phyloP scores from a whole-genome alignment of 1,140 invertebrate genomes.

The Ips typographus region DNA sequence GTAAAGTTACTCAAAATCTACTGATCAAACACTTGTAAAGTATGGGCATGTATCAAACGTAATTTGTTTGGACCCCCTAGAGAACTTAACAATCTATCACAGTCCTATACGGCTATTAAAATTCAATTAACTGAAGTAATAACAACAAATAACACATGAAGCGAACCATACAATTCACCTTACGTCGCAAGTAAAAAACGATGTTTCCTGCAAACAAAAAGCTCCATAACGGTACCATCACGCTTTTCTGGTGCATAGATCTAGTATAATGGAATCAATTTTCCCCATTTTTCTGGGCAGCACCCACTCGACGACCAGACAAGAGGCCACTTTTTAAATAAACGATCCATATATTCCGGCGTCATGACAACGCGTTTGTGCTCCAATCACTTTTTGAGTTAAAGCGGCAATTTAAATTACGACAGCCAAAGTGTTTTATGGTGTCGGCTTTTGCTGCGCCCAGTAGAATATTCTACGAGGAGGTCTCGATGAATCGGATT shows the following conservation, averaged over 20 bases:
- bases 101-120: too few species aligned
- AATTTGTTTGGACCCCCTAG: too few species aligned
- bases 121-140: too few species aligned
- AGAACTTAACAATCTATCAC: too few species aligned
- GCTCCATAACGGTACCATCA: neutral
- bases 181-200: too few species aligned
- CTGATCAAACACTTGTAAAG: too few species aligned
- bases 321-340: neutral
- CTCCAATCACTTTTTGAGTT: neutral
- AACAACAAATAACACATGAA: too few species aligned
- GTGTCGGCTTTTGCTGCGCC: neutral
- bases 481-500: neutral
- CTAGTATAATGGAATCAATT: neutral
- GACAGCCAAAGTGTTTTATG: neutral
- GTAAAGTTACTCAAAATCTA: too few species aligned
- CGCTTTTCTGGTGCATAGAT: neutral
- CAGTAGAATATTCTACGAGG: neutral
- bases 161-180: too few species aligned
- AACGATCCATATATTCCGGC: neutral
- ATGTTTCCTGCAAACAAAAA: too few species aligned
- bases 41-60: too few species aligned
- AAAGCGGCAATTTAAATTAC: neutral
- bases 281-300: neutral
- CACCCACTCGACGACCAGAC: neutral
- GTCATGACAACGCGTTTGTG: neutral